Percentiles rank a stretch among this genome's conserved stretches.
These are phyloP conservation scores for Chaetodon auriga DNA, from an alignment of 2,113 vertebrate genomes.

Conservation along the genomic window DNA sequence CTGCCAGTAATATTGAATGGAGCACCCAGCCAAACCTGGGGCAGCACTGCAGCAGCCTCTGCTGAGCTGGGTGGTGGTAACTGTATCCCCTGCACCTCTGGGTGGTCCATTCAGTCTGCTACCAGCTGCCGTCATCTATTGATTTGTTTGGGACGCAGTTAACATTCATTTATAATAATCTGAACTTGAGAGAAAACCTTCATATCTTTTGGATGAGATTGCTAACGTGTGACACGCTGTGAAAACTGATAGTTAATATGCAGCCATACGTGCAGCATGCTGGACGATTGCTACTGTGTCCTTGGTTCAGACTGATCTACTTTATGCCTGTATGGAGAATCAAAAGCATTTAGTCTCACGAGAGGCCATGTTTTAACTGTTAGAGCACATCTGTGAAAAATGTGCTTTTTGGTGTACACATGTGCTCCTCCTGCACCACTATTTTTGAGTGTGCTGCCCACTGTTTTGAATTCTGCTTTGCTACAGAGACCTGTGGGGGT, in stretches of 20 bases:
- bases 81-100: background rate
- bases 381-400: conserved; percentile 25
- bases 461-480: conserved; percentile 42
- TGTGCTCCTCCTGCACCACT: background rate
- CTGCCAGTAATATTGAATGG: background rate
- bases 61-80: background rate
- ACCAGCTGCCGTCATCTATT: background rate
- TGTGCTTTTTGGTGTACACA: conserved; percentile 11
- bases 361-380: conserved; percentile 2
- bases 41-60: background rate
- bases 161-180: background rate
- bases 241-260: background rate
- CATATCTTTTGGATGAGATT: background rate
- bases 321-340: background rate
- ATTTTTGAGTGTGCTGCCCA: conserved; percentile 33
- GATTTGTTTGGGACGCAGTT: background rate
- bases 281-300: background rate
- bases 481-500: conserved; percentile 35
- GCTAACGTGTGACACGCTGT: background rate
- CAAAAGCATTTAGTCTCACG: background rate
- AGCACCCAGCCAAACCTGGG: background rate
- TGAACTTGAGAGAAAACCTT: background rate
- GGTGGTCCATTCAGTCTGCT: background rate
- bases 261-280: background rate
- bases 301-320: background rate